Base-by-base conservation (phyloP, 1,140 invertebrate genomes). In the Battus philenor region DNA sequence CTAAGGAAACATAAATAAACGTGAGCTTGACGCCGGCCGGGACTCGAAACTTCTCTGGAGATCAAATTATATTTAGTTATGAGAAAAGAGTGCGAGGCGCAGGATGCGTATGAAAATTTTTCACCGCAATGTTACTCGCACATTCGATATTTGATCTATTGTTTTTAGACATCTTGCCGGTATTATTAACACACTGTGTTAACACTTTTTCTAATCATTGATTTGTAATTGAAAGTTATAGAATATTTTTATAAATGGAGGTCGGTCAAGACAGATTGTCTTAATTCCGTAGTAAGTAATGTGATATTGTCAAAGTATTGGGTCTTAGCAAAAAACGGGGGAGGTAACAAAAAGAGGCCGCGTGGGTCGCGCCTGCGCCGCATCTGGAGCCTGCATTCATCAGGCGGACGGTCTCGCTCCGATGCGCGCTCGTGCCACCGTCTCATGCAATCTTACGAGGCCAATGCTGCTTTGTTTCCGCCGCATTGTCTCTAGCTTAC, bases 1-100 rank as follows among this genome's bases (percentile, higher is more conserved):
- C 69, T 78, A 69, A 80, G 72, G 70, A 63, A 74, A 82, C 74
- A 75, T 77, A 84, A 84, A 84, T 82, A 82, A 81, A 80, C 70
- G 68, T 66, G 53, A 65, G 67, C 47, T 59, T 56, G 47, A 51
- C 59, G 52, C 47, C 62, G 57, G 30, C 48, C 46, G 49, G 47
- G 54, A 53, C 44, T 60, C 53, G 50, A 39, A 53, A 49, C 50
- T 55, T 60, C 54, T 56, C 47, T 44, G 43, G 52, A 54, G 46
- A 55, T 47, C 38, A 44, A 62, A 62, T 58, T 71, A 71, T 71
- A 72, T 66, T 63, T 71, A 71, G 65, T 55, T 29, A 34, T 30
- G 32, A 17, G 47, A 43, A 47, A 52, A 50, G 48, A 51, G 31
- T 30, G 45, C 34, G 26, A 30, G 2, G 12, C 36, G n/a, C n/a